A percentile compares a stretch with the other conserved stretches of the same genome.
Evolutionary conservation across 1,140 invertebrate species (phyloP).

Genomic region (Sarcophaga bullata): DNA sequence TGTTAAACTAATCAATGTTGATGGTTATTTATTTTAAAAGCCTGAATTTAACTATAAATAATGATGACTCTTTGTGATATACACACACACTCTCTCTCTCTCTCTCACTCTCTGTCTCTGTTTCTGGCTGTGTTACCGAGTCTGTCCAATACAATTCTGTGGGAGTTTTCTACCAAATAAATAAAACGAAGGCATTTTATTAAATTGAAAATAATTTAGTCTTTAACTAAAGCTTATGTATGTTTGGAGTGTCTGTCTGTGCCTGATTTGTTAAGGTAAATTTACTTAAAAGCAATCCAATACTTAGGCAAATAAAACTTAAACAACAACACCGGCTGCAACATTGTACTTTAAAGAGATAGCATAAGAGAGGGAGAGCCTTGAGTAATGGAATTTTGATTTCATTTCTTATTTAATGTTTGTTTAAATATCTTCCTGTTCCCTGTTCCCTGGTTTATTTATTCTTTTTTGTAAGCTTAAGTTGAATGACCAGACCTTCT

Average conservation of each 20-base stretch:
- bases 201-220: constrained; percentile 33
- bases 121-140: not conserved
- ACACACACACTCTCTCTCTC: not conserved
- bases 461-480: no score
- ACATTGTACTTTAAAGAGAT: no score
- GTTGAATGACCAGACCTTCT: no score
- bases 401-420: no score
- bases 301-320: not conserved
- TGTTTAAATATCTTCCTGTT: no score
- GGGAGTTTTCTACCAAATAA: constrained; percentile 24
- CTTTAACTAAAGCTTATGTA: constrained; percentile 27
- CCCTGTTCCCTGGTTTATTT: no score
- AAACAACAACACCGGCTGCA: not conserved
- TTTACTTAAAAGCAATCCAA: constrained; percentile 3
- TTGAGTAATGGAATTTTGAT: no score
- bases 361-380: no score
- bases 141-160: not conserved
- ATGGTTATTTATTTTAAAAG: constrained; percentile 41
- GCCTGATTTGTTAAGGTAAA: not conserved
- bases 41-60: constrained; percentile 39
- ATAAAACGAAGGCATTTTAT: not conserved
- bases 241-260: no score
- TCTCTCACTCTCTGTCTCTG: not conserved
- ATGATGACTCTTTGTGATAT: constrained; percentile 36
- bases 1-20: constrained; percentile 41